Conservation (phyloP, 1,140 invertebrate genomes). For the Drosophila bocqueti region DNA sequence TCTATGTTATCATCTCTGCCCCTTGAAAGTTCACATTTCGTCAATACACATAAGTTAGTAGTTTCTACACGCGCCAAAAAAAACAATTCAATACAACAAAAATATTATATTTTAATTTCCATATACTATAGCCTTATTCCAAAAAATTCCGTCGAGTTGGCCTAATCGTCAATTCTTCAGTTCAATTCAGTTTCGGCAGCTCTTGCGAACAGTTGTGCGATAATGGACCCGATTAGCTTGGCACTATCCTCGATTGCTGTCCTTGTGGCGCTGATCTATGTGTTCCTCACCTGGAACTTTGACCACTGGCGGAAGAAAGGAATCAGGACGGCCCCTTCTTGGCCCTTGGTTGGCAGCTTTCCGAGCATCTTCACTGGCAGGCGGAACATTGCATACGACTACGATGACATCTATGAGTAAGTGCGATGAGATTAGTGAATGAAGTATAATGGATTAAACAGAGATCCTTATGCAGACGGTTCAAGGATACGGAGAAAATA, state of each 20-base stretch:
- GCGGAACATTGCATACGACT: conserved; percentile 54
- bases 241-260: not conserved
- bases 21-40: not conserved
- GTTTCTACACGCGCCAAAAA: not conserved
- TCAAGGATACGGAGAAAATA: conserved; percentile 52
- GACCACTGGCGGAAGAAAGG: conserved; percentile 76
- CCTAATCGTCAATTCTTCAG: too few relatives aligned
- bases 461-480: conserved; percentile 28
- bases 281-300: conserved; percentile 78
- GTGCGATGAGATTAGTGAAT: not conserved
- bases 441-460: not conserved
- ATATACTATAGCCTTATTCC: not conserved
- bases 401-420: conserved; percentile 62
- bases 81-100: not conserved
- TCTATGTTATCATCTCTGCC: too few relatives aligned
- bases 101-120: not conserved
- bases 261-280: conserved; percentile 57
- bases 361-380: conserved; percentile 62
- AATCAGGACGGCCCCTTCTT: conserved; percentile 63
- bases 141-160: not conserved
- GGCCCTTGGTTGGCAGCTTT: conserved; percentile 71
- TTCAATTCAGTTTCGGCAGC: conserved; percentile 35
- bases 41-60: not conserved
- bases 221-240: conserved; percentile 38
- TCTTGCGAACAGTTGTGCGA: not conserved